Conservation (phyloP, 2,888 invertebrate genomes). For the Odontothrips loti region DNA sequence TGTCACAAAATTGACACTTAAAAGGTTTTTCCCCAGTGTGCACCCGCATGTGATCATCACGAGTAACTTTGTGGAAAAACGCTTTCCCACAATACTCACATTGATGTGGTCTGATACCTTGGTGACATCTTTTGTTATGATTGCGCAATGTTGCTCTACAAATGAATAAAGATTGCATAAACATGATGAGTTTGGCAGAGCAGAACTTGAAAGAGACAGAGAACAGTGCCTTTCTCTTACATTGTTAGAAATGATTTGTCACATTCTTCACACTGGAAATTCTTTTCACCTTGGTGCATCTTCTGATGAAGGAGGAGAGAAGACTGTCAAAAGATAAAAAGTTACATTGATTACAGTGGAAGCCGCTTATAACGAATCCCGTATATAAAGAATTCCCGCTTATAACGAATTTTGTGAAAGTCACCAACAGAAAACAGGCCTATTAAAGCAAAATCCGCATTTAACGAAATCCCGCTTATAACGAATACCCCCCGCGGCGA, state of each 20-base stretch:
- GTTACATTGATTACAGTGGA: not conserved
- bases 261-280: constrained; percentile 8
- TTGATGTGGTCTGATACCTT: not conserved
- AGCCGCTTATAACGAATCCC: too few species aligned
- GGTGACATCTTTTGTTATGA: not conserved
- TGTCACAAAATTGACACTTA: not conserved
- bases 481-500: too few species aligned
- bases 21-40: constrained; percentile 8
- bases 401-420: too few species aligned
- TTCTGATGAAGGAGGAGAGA: not conserved
- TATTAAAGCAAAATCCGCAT: too few species aligned
- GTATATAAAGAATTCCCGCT: too few species aligned
- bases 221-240: not conserved
- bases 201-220: not conserved
- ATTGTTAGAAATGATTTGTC: not conserved
- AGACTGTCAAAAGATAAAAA: not conserved
- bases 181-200: not conserved
- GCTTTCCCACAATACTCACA: constrained; percentile 9
- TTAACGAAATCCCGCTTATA: too few species aligned
- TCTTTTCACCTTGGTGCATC: not conserved
- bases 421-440: too few species aligned
- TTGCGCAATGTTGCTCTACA: not conserved
- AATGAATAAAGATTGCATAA: not conserved
- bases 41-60: not conserved
- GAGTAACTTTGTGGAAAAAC: not conserved